These are phyloP conservation scores for Drosophila tripunctata DNA, from an alignment of 2,888 invertebrate genomes.

Conservation along the genomic window DNA sequence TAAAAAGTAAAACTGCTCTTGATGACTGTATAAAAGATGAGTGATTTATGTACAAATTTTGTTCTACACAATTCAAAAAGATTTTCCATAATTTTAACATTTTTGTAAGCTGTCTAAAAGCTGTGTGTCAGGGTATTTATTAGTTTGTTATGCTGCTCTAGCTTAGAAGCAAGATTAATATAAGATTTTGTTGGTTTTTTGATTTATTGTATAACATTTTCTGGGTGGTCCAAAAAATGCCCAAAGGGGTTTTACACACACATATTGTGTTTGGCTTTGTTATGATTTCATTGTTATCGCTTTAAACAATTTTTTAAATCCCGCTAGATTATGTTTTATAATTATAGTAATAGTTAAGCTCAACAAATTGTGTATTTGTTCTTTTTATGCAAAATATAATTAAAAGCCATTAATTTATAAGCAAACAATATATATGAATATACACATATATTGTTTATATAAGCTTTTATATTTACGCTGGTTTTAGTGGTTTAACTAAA, in stretches of 20 bases:
- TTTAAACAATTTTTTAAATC: constrained; percentile 17
- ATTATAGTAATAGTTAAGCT: constrained; percentile 4
- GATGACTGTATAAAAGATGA: neutral
- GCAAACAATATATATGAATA: constrained; percentile 30
- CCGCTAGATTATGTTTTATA: constrained; percentile 1
- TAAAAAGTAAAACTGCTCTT: neutral
- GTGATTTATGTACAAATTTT: too few species aligned
- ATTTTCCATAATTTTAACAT: too few species aligned
- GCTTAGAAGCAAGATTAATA: constrained; percentile 55
- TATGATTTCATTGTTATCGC: constrained; percentile 4
- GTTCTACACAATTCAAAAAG: too few species aligned
- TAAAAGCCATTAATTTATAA: constrained; percentile 46
- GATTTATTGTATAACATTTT: constrained; percentile 58
- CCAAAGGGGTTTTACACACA: constrained; percentile 5
- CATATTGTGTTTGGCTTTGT: neutral
- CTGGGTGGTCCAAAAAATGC: constrained; percentile 31
- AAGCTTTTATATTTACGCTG: constrained; percentile 6
- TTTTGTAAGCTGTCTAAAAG: too few species aligned
- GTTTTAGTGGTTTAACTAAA: constrained; percentile 20
- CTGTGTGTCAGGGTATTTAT: neutral
- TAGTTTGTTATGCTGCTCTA: neutral
- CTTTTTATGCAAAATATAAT: constrained; percentile 38
- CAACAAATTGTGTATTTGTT: constrained; percentile 35
- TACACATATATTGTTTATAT: constrained; percentile 35
- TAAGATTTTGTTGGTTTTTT: constrained; percentile 52